Evolutionary conservation across 2,113 vertebrate genomes (phyloP).

Genomic region (Zosterops japonicus): DNA sequence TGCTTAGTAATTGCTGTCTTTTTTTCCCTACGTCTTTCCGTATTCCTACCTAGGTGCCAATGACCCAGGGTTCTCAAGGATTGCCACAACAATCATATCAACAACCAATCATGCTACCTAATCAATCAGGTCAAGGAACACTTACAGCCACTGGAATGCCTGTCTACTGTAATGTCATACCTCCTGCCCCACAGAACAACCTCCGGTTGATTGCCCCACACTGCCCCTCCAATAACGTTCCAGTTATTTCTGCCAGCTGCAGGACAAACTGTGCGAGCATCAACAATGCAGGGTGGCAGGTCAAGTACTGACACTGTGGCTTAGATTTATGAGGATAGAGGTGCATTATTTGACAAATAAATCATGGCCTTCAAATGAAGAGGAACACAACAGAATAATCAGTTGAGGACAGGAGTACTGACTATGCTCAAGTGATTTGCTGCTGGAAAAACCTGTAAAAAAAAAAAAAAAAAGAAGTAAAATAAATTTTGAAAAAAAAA

Average conservation of each 20-base stretch:
- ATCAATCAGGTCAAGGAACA: conserved; percentile 83
- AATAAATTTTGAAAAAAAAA: conserved; percentile 53
- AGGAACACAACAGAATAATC: conserved; percentile 38
- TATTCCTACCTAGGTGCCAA: conserved; percentile 75
- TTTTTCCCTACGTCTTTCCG: neutral
- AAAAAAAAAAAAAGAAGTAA: conserved; percentile 8
- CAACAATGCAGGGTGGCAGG: conserved; percentile 82
- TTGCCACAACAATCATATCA: conserved; percentile 85
- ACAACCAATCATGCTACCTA: conserved; percentile 84
- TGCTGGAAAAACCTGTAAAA: conserved; percentile 78
- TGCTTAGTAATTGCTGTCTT: neutral
- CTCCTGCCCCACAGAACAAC: conserved; percentile 82
- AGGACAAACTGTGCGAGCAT: conserved; percentile 86
- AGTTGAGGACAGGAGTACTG: conserved; percentile 47
- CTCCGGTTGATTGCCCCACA: conserved; percentile 77
- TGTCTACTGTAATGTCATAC: conserved; percentile 89
- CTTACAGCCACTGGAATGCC: conserved; percentile 80
- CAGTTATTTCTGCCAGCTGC: conserved; percentile 79
- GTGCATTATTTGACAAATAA: conserved; percentile 38
- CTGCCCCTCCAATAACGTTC: conserved; percentile 80
- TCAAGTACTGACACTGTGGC: conserved; percentile 82
- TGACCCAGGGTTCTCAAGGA: conserved; percentile 85
- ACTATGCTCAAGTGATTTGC: conserved; percentile 63
- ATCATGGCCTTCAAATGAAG: conserved; percentile 69
- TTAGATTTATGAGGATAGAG: neutral